These are phyloP conservation scores for Aurelia sp. DNA, from an alignment of 30 jellyfish, hydroid and myxozoan species.

Conservation along the genomic window DNA sequence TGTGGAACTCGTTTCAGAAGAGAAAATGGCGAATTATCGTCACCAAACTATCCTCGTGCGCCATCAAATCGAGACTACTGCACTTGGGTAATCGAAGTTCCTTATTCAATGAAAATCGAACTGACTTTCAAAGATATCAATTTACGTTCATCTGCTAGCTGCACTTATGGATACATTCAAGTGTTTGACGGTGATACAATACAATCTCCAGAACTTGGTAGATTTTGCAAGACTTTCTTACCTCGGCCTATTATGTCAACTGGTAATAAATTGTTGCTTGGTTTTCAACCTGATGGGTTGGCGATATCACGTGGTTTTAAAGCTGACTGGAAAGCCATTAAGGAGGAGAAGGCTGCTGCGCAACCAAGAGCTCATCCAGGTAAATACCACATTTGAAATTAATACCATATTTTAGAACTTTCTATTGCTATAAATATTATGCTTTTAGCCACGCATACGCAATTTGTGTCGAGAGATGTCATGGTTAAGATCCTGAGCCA, in stretches of 20 bases:
- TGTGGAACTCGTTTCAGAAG: constrained; percentile 68
- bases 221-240: constrained; percentile 73
- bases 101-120: constrained; percentile 25
- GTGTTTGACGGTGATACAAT: constrained; percentile 77
- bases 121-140: constrained; percentile 54
- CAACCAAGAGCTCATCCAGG: constrained; percentile 11
- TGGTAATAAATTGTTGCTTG: constrained; percentile 61
- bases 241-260: constrained; percentile 75
- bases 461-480: no score
- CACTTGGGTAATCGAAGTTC: constrained; percentile 75
- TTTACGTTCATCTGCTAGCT: constrained; percentile 36
- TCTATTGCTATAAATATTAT: no score
- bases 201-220: constrained; percentile 68
- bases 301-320: constrained; percentile 82
- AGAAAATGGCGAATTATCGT: constrained; percentile 46
- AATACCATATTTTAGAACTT: no score
- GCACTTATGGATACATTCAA: constrained; percentile 70
- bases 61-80: constrained; percentile 36
- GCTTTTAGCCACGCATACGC: no score
- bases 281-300: constrained; percentile 81
- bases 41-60: constrained; percentile 69
- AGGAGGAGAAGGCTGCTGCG: background rate
- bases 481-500: no score
- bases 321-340: constrained; percentile 67
- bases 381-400: background rate